Base-by-base conservation (phyloP, 2,113 vertebrate genomes). In the Mohoua ochrocephala region DNA sequence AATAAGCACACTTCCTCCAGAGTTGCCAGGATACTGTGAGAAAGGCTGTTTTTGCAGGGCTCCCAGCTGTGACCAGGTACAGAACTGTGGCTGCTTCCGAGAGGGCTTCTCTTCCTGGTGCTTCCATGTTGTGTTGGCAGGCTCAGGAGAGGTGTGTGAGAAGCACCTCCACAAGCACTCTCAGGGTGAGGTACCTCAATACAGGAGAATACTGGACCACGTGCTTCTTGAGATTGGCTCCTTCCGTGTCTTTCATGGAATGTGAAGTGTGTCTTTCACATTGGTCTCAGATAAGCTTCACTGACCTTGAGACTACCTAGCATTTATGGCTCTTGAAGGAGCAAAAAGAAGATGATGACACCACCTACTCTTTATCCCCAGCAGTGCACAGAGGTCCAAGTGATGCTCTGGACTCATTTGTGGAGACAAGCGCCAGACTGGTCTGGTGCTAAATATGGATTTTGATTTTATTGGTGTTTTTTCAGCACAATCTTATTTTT, bases 21-120 rank as follows among this genome's bases (percentile, higher is more conserved):
- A 91, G 84, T 77, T 95, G 93, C 82, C 82, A 95, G 86, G 87
- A 76, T 93, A 45, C 79, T 39, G 81, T 84, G 77, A 81, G 69
- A 50, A 87, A 52, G 19, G 33, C 41, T 61, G 37, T 16, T 75
- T 93, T 67, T 39, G 37, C 56, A 71, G n/a, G 65, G 56, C 61
- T 81, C 31, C 63, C 81, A 86, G 75, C 74, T 95, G 77, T 69
- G 87, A n/a, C 27, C 56, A 47, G 37, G 45, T 27, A n/a, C 37
- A 50, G 67, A 77, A n/a, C 15, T 35, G 52, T 39, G 70, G 28
- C 37, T 47, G 26, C 85, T 85, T 64, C 49, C 79, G 67, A 77
- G n/a, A 71, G 20, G 28, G 28, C 21, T 31, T 84, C 47, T 88
- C 35, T 77, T 89, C 2, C 2, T 2, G 3, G 23, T 17, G 31